phyloP scores from a whole-genome alignment of 1,140 invertebrate genomes.

The Pachypsylla venusta region DNA sequence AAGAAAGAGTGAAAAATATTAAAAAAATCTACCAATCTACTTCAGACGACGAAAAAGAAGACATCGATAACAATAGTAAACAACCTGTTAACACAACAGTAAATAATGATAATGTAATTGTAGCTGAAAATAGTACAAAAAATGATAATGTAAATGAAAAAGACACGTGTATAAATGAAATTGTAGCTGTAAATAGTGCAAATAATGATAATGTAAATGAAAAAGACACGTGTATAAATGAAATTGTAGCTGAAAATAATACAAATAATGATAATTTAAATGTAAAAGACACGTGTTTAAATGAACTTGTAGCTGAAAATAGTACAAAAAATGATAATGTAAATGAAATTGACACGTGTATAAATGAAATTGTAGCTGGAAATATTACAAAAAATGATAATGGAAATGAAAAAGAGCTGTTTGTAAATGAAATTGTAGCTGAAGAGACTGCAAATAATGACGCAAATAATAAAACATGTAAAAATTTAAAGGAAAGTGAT shows the following conservation, averaged over 20 bases:
- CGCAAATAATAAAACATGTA: too few species aligned
- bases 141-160: background rate
- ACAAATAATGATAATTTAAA: background rate
- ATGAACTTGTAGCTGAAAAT: background rate
- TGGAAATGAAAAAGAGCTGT: background rate
- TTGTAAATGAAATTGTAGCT: background rate
- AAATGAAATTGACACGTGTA: background rate
- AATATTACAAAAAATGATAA: background rate
- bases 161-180: background rate
- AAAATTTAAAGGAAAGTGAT: too few species aligned
- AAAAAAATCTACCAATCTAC: background rate
- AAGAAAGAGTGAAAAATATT: background rate
- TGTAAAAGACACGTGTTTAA: background rate
- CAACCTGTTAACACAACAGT: background rate
- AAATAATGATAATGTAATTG: constrained; percentile 3
- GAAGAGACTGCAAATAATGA: background rate
- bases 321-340: background rate
- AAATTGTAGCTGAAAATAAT: background rate
- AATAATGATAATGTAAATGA: background rate
- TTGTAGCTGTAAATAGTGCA: background rate
- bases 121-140: too few species aligned
- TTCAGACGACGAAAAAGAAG: background rate
- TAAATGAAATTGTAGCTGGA: background rate
- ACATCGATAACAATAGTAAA: background rate
- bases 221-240: background rate